A percentile compares a stretch with the other conserved stretches of the same genome.
These are phyloP conservation scores for Bolborhynchus lineola DNA, from an alignment of 2,113 vertebrate genomes.

Conservation along the genomic window DNA sequence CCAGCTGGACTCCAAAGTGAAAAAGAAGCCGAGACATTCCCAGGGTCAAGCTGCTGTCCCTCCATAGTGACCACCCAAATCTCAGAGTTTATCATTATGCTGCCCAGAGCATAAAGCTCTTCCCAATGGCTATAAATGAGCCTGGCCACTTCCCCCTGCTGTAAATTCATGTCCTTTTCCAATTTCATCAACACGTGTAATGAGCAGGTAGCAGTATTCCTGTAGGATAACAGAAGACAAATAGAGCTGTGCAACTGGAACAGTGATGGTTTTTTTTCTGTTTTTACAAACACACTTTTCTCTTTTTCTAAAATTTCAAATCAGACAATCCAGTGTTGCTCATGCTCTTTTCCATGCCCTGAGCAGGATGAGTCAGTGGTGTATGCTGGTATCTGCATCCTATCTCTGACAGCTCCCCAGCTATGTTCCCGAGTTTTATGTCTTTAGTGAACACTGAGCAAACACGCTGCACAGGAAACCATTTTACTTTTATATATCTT, in stretches of 20 bases:
- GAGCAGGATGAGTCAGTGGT: not conserved
- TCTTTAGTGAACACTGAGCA: not conserved
- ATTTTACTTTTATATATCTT: not conserved
- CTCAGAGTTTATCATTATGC: fast-evolving
- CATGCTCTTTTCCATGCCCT: fast-evolving
- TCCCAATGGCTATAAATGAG: fast-evolving
- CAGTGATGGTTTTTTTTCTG: not conserved
- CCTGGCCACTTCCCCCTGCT: fast-evolving
- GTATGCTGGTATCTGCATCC: not conserved
- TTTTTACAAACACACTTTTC: not conserved
- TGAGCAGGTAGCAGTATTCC: fast-evolving
- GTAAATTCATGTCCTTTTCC: not conserved
- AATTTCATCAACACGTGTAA: fast-evolving
- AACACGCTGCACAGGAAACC: not conserved
- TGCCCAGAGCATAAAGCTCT: not conserved
- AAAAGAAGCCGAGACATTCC: fast-evolving
- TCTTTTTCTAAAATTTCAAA: not conserved
- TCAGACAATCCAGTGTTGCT: fast-evolving
- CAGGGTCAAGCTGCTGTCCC: not conserved
- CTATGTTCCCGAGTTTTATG: fast-evolving
- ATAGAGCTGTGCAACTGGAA: fast-evolving
- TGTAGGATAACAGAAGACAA: fast-evolving
- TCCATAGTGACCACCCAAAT: not conserved
- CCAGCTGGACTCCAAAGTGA: not conserved
- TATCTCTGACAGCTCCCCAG: not conserved